phyloP scores from a whole-genome alignment of 2,888 invertebrate genomes.

The Drosophila colorata region DNA sequence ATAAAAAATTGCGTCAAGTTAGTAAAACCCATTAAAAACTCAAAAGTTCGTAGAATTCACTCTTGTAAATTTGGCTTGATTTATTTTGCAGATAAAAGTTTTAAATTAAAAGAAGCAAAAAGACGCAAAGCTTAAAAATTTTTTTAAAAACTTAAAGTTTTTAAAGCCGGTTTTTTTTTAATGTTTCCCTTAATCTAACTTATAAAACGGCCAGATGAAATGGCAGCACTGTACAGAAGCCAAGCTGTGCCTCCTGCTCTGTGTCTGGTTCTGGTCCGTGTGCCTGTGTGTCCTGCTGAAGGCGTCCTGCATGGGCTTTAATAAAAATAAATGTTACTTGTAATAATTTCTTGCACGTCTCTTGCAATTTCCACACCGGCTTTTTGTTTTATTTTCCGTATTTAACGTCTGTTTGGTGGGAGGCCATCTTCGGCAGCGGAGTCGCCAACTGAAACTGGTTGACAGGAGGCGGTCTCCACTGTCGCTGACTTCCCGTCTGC shows the following conservation, averaged over 20 bases:
- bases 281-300: constrained; percentile 36
- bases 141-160: too few relatives aligned
- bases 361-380: constrained; percentile 60
- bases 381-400: constrained; percentile 47
- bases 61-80: too few relatives aligned
- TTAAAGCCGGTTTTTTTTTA: too few relatives aligned
- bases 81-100: too few relatives aligned
- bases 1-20: too few relatives aligned
- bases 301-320: constrained; percentile 63
- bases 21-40: too few relatives aligned
- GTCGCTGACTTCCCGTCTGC: constrained; percentile 61
- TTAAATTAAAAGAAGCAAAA: too few relatives aligned
- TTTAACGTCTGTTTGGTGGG: constrained; percentile 57
- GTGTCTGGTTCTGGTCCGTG: not conserved
- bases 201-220: not conserved
- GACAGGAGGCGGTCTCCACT: constrained; percentile 8
- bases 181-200: too few relatives aligned
- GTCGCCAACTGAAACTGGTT: not conserved
- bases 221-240: constrained; percentile 19
- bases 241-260: constrained; percentile 47
- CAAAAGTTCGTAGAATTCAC: too few relatives aligned
- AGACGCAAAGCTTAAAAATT: too few relatives aligned
- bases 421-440: not conserved
- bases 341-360: constrained; percentile 78
- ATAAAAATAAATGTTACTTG: constrained; percentile 79